Base-by-base conservation (phyloP, 2,113 vertebrate genomes). In the Petromus typicus region DNA sequence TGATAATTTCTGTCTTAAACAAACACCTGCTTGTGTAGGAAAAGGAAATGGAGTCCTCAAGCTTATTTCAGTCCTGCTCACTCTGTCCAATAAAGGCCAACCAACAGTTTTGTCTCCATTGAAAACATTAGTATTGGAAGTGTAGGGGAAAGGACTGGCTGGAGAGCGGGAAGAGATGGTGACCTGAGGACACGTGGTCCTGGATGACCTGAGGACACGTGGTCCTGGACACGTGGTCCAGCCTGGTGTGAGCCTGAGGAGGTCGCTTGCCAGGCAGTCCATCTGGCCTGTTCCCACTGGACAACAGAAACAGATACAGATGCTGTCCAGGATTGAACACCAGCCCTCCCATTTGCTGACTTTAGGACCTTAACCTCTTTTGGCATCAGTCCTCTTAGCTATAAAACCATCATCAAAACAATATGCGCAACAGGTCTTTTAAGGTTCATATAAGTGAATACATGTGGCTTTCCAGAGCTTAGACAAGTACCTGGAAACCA, bases 11-110 rank as follows among this genome's bases (percentile, higher is more conserved):
- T 57, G 57, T 73, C 61, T 95, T 78, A 86, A 94, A 97, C 96
- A 97, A 97, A 84, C n/a, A 63, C 85, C 34, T 27, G 56, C 95
- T 96, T 97, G 96, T 95, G 93, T 16, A 93, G 56, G 86, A 40
- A 89, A 93, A 92, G 93, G 78, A 92, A 94, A 91, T 4, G 27
- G 93, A 93, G 73, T 51, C 88, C 76, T 82, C 16, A 3, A 71
- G 48, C 17, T 78, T 90, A 81, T 90, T 82, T 96, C 64, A 82
- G 32, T 84, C 61, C 76, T 37, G n/a, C 34, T 61, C 3, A 45
- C 37, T 69, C 37, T 9, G 5, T 85, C 95, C 59, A 87, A 64
- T 88, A 94, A 94, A 91, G 83, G 45, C 43, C 40, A 67, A 43
- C 57, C 73, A 59, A 67, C 3, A 30, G 86, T 78, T 87, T 80